These are phyloP conservation scores for Helicolenus hilgendorfi DNA, from an alignment of 2,797 vertebrate species.

Conservation along the genomic window DNA sequence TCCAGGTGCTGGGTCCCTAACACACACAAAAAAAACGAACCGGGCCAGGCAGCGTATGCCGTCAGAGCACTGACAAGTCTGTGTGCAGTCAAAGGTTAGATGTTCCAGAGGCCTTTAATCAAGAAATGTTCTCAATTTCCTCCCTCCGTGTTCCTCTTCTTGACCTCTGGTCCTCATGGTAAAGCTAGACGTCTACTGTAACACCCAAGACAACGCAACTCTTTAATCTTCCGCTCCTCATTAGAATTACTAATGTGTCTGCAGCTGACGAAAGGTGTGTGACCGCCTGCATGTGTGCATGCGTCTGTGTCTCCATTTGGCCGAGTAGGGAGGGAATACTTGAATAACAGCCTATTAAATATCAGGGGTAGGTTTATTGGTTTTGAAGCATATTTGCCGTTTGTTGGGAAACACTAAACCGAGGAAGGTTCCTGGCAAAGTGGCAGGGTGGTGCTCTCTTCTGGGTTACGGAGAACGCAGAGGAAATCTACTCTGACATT, in stretches of 20 bases:
- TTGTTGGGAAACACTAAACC: conserved; percentile 91
- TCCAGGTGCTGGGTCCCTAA: conserved; percentile 63
- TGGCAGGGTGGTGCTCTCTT: conserved; percentile 90
- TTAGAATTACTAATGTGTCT: conserved; percentile 90
- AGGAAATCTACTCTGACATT: conserved; percentile 92
- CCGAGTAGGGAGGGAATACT: conserved; percentile 82
- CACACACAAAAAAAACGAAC: conserved; percentile 18
- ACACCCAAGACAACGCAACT: conserved; percentile 79
- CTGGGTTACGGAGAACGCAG: conserved; percentile 85
- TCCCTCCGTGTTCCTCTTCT: conserved; percentile 79
- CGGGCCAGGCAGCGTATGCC: conserved; percentile 46
- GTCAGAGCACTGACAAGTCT: conserved; percentile 57
- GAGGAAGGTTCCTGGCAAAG: conserved; percentile 89
- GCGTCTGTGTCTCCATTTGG: conserved; percentile 64
- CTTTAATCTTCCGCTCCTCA: conserved; percentile 90
- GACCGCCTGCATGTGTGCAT: conserved; percentile 42
- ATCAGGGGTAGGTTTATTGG: conserved; percentile 90
- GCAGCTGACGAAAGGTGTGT: conserved; percentile 74
- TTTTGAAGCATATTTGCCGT: conserved; percentile 90
- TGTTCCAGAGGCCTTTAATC: conserved; percentile 90
- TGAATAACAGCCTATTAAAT: conserved; percentile 91
- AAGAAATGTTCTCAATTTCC: conserved; percentile 89
- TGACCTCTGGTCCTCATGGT: conserved; percentile 83
- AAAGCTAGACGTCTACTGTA: conserved; percentile 87
- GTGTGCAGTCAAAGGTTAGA: conserved; percentile 89